Evolutionary conservation across 2,113 vertebrate species (phyloP), one percentile per base, ranked within the genome.

Genomic region (Hemibagrus wyckioides): DNA sequence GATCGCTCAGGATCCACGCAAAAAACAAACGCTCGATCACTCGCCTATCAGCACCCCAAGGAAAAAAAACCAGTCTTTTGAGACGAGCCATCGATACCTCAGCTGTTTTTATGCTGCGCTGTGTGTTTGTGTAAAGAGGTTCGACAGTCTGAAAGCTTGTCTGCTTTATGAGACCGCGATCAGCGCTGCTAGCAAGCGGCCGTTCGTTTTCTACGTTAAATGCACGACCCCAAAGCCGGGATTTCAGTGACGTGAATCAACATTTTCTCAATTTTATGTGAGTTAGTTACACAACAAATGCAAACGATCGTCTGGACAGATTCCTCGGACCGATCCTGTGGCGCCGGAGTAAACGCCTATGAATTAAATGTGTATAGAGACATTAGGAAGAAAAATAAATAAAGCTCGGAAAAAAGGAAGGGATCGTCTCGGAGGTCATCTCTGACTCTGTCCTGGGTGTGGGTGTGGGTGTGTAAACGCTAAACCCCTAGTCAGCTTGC

Each of bases 61-160:
- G 2, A 21, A 41, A 61, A 48, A 54, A 14, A 69, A 52, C 30
- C 48, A 87, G 84, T 87, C 76, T 81, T 89, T 89, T 87, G 90
- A 89, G 75, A 91, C 48, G 83, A 85, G 33, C 82, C 89, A 71
- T 83, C 56, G 76, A 85, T 94, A 94, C 94, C 94, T 94, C 94
- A 93, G 85, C 89, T 89, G 25, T 91, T 92, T 92, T 79, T 92
- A 91, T 90, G 87, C 90, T 90, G 76, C 76, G 50, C 88, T 39
- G 57, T 77, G 15, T 63, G 57, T 67, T 33, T 23, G 15, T 59
- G 83, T 77, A 25, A 33, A 28, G 25, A 50, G 30, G n/a, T 21
- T 48, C 41, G 23, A 83, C 80, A 6, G 44, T n/a, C 41, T 11
- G 15, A 71, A 19, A 71, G 69, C 69, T 41, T 23, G 11, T 75